phyloP scores from a whole-genome alignment of 2,797 vertebrate genomes.

The Lepilemur ruficaudatus region DNA sequence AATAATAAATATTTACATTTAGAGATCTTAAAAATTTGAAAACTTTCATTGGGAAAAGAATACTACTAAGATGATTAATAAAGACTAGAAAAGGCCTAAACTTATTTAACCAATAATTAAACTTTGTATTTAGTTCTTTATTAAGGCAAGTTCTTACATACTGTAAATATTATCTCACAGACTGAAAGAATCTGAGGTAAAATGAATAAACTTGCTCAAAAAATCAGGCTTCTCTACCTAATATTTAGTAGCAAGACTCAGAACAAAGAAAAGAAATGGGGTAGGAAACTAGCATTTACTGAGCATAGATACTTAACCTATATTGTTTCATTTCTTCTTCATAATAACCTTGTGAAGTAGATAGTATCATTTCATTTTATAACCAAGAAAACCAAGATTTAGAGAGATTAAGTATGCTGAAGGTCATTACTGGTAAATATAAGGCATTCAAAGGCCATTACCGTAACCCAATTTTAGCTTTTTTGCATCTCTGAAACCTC shows the following conservation, averaged over 20 bases:
- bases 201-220: not conserved
- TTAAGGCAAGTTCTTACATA: not conserved
- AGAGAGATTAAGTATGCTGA: not conserved
- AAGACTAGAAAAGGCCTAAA: not conserved
- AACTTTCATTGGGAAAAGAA: constrained; percentile 12
- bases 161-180: not conserved
- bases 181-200: constrained; percentile 1
- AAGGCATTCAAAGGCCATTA: constrained; percentile 1
- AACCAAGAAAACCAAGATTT: constrained; percentile 4
- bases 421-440: not conserved
- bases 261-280: not conserved
- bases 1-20: not conserved
- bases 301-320: not conserved
- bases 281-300: not conserved
- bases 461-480: not conserved
- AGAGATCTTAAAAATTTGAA: not conserved
- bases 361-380: not conserved
- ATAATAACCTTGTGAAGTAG: not conserved
- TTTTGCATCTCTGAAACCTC: constrained; percentile 7
- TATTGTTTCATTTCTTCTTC: not conserved
- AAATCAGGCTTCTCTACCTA: not conserved
- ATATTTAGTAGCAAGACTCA: not conserved
- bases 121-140: not conserved
- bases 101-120: not conserved
- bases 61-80: constrained; percentile 31